A percentile compares a stretch with the other conserved stretches of the same genome.
These are phyloP conservation scores for Bombus waltoni DNA, from an alignment of 1,140 invertebrate species.

Conservation along the genomic window DNA sequence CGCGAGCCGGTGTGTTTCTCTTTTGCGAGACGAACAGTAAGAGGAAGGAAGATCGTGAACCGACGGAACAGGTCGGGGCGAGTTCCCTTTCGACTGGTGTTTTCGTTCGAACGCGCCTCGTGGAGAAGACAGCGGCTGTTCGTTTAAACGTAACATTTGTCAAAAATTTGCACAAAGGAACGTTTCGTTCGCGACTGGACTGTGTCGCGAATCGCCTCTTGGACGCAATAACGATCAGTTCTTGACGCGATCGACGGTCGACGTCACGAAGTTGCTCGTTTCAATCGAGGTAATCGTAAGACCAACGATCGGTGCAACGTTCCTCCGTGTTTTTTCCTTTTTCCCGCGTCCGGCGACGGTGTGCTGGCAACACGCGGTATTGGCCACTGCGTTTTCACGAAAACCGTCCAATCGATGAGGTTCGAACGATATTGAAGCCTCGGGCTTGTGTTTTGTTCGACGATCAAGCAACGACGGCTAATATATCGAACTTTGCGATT, in stretches of 20 bases:
- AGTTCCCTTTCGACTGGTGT: slow-evolving; percentile 11
- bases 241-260: background rate
- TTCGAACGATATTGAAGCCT: slow-evolving; percentile 13
- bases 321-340: too few species aligned
- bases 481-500: background rate
- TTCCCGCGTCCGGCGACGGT: background rate
- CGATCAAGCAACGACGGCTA: background rate
- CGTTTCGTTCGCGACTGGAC: too few species aligned
- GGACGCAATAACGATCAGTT: background rate
- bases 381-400: background rate
- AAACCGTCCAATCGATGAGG: slow-evolving; percentile 13
- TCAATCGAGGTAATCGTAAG: background rate
- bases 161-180: background rate
- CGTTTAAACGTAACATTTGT: background rate
- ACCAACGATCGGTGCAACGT: background rate
- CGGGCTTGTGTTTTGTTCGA: background rate
- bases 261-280: background rate
- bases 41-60: background rate
- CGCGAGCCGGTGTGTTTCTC: slow-evolving; percentile 49
- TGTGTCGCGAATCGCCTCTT: background rate
- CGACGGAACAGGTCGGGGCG: slow-evolving; percentile 9
- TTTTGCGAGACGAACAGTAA: slow-evolving; percentile 13
- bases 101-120: background rate
- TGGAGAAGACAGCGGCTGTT: background rate
- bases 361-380: background rate